Evolutionary conservation across 2,888 invertebrate species (phyloP).

Genomic region (Sicus ferrugineus): DNA sequence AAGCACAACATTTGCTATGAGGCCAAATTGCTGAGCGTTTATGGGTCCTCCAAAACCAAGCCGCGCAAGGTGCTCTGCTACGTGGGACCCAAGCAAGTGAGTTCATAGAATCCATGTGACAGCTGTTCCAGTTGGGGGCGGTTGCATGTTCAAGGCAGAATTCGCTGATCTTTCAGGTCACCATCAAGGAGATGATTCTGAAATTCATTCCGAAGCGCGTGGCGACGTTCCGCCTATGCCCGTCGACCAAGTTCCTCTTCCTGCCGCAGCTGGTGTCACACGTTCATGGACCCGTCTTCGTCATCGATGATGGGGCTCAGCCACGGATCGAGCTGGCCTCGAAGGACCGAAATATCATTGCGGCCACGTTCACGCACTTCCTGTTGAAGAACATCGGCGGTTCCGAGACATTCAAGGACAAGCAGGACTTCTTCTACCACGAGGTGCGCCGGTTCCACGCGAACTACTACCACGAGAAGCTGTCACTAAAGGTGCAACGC

Average conservation of each 20-base stretch:
- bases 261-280: slow-evolving; percentile 63
- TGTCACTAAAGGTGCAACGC: slow-evolving; percentile 81
- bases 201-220: slow-evolving; percentile 93
- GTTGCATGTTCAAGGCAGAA: slow-evolving; percentile 52
- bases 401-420: slow-evolving; percentile 90
- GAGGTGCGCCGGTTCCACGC: slow-evolving; percentile 86
- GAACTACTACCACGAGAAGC: slow-evolving; percentile 86
- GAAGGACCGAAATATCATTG: slow-evolving; percentile 87
- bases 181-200: slow-evolving; percentile 90
- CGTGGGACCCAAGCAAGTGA: slow-evolving; percentile 85
- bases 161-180: slow-evolving; percentile 69
- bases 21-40: slow-evolving; percentile 75
- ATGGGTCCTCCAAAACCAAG: slow-evolving; percentile 67
- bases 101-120: slow-evolving; percentile 36
- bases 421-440: slow-evolving; percentile 81
- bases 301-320: slow-evolving; percentile 91
- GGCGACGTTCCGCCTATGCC: slow-evolving; percentile 90
- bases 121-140: neutral
- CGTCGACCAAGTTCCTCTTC: slow-evolving; percentile 89
- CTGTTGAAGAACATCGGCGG: slow-evolving; percentile 93
- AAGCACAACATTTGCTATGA: slow-evolving; percentile 89
- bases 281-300: slow-evolving; percentile 72
- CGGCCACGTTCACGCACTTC: slow-evolving; percentile 91
- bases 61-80: slow-evolving; percentile 89
- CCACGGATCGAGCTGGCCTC: slow-evolving; percentile 84